Conservation (phyloP, 2,797 vertebrate species). For the Sebastes wilsoni region DNA sequence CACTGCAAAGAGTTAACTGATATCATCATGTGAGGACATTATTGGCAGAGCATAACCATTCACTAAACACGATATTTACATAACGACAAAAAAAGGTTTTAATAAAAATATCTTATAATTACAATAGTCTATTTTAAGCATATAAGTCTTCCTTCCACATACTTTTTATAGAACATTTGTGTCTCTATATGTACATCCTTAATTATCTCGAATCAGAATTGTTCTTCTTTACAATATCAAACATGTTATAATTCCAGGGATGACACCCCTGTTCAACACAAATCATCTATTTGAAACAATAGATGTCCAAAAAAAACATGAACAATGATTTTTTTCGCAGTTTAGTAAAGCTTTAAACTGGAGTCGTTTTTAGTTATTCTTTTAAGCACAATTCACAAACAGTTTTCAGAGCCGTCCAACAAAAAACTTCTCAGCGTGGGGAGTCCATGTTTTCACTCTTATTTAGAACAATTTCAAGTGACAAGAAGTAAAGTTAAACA, state of each 20-base stretch:
- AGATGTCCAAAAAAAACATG: constrained; percentile 90
- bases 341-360: constrained; percentile 96
- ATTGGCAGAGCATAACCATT: constrained; percentile 80
- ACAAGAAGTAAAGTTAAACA: constrained; percentile 40
- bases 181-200: constrained; percentile 95
- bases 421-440: constrained; percentile 38
- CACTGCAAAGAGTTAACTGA: constrained; percentile 73
- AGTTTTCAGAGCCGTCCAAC: constrained; percentile 54
- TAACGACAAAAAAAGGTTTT: constrained; percentile 88
- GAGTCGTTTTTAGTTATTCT: constrained; percentile 83
- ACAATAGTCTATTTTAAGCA: constrained; percentile 98
- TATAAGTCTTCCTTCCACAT: constrained; percentile 94
- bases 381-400: constrained; percentile 73
- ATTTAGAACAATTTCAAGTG: constrained; percentile 26
- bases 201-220: constrained; percentile 90
- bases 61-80: constrained; percentile 97
- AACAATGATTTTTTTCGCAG: constrained; percentile 89
- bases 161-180: constrained; percentile 98
- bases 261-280: constrained; percentile 87
- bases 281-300: constrained; percentile 99
- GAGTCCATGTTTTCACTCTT: constrained; percentile 38
- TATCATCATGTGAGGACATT: constrained; percentile 77
- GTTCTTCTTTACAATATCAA: constrained; percentile 96
- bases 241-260: constrained; percentile 90
- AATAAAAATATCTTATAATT: constrained; percentile 99